These are phyloP conservation scores for Timandra comae DNA, from an alignment of 2,888 invertebrate genomes.

Conservation along the genomic window DNA sequence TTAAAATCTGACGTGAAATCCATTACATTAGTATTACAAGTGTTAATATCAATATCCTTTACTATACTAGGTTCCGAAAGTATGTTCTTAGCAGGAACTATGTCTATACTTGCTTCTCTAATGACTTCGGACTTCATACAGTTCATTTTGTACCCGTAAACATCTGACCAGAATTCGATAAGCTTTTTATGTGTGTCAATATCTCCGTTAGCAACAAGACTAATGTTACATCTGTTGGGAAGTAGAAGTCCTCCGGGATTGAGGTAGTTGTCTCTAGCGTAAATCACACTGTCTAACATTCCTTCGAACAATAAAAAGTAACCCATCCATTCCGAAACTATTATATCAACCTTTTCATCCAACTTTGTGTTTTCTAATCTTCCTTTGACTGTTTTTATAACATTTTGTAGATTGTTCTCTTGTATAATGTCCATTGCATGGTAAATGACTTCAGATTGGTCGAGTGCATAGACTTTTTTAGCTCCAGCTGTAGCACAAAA, in stretches of 20 bases:
- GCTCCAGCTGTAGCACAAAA: slow-evolving; percentile 98
- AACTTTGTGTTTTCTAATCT: slow-evolving; percentile 89
- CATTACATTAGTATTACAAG: slow-evolving; percentile 82
- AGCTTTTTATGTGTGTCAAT: slow-evolving; percentile 81
- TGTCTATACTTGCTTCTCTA: slow-evolving; percentile 79
- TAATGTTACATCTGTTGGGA: slow-evolving; percentile 90
- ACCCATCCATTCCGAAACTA: slow-evolving; percentile 99
- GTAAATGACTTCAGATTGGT: slow-evolving; percentile 96
- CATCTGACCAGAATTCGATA: slow-evolving; percentile 93
- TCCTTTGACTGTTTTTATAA: slow-evolving; percentile 88
- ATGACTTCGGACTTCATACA: slow-evolving; percentile 91
- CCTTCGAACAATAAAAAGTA: slow-evolving; percentile 97
- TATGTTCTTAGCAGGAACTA: slow-evolving; percentile 75
- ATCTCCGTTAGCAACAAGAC: slow-evolving; percentile 88
- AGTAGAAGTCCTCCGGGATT: slow-evolving; percentile 85
- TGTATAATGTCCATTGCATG: slow-evolving; percentile 96
- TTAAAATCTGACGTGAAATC: slow-evolving; percentile 84
- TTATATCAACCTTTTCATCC: slow-evolving; percentile 90
- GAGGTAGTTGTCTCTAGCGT: slow-evolving; percentile 89
- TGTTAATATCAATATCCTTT: slow-evolving; percentile 85
- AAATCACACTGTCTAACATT: slow-evolving; percentile 96
- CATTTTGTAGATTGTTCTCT: slow-evolving; percentile 85
- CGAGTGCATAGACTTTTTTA: slow-evolving; percentile 91
- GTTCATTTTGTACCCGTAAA: slow-evolving; percentile 96
- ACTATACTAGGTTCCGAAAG: slow-evolving; percentile 81